A percentile compares a stretch with the other conserved stretches of the same genome.
Conservation (phyloP, 1,140 invertebrate genomes). For the Plodia interpunctella region DNA sequence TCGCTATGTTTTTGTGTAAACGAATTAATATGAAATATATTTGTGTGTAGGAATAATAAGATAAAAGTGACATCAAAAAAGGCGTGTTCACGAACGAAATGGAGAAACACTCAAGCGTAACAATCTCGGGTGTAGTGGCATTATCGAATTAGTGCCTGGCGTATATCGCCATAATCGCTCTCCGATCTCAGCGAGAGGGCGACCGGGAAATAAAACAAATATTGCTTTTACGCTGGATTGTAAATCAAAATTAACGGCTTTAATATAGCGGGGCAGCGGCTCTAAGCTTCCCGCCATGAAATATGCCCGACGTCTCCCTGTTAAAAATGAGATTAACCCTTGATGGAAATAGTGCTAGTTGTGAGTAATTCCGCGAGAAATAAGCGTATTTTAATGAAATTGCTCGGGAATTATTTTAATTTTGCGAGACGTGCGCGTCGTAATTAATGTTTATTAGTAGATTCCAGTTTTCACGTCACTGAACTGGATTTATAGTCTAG, state of each 20-base stretch:
- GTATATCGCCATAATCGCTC: constrained; percentile 45
- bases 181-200: constrained; percentile 52
- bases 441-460: constrained; percentile 13
- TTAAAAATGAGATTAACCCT: constrained; percentile 75
- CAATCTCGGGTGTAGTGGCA: constrained; percentile 41
- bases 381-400: constrained; percentile 49
- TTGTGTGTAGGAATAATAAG: not conserved
- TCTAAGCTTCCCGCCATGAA: constrained; percentile 72
- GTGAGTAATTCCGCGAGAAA: constrained; percentile 47
- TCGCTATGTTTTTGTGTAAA: not conserved
- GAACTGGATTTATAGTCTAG: not conserved
- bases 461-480: not conserved
- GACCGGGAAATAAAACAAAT: constrained; percentile 72
- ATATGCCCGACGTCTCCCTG: constrained; percentile 68
- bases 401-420: constrained; percentile 23
- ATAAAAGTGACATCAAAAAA: not conserved
- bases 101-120: constrained; percentile 43
- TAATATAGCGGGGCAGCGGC: constrained; percentile 66
- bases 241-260: constrained; percentile 77
- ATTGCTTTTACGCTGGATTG: constrained; percentile 73
- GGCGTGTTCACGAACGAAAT: constrained; percentile 31
- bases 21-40: not conserved
- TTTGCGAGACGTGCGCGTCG: constrained; percentile 11
- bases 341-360: constrained; percentile 73
- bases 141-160: constrained; percentile 66